Evolutionary conservation across 2,797 vertebrate genomes (phyloP), one percentile per base, ranked within the genome.

Genomic region (Cyprinella venusta): DNA sequence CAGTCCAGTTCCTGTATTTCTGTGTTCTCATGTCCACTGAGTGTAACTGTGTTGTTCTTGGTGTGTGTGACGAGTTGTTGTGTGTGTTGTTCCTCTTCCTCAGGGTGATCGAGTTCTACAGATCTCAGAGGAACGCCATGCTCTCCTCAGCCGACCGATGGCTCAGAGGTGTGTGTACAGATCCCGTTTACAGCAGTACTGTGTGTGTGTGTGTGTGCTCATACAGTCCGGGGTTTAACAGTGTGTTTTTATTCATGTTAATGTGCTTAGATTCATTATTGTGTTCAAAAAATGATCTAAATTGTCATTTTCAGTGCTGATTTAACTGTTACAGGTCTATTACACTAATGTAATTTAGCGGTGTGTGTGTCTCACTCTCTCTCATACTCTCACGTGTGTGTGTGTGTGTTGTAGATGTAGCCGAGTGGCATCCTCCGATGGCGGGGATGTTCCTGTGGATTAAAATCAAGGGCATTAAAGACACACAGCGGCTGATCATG

Each of bases 401-500:
- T 24, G 21, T 74, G 42, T 70, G 59, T 85, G 38, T 72, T 64
- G 15, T 54, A 95, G 96, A 90, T 86, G 87, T 97, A 59, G 95
- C 95, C 65, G 96, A 97, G 82, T 96, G 96, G 96, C 92, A 96
- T 67, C 12, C 81, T 76, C 95, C 95, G 1, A 90, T 90, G 10
- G 94, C 94, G 18, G 95, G 95, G 83, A 95, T 97, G 93, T 96
- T 97, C 93, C 88, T 97, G 76, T 96, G 95, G 96, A 90, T 98
- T 90, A 96, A 94, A 90, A 80, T 96, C 24, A 97, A 95, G 79
- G 92, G 94, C 78, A 88, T 94, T 38, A 70, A 90, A 9, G 95
- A 97, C 87, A 95, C 92, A 72, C 88, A 94, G 52, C 84, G 93
- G 83, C 91, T 96, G 86, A 96, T 96, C 63, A 94, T 90, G 91